Evolutionary conservation across 2,797 vertebrate species (phyloP).

Genomic region (Sphenopsis melanotis): DNA sequence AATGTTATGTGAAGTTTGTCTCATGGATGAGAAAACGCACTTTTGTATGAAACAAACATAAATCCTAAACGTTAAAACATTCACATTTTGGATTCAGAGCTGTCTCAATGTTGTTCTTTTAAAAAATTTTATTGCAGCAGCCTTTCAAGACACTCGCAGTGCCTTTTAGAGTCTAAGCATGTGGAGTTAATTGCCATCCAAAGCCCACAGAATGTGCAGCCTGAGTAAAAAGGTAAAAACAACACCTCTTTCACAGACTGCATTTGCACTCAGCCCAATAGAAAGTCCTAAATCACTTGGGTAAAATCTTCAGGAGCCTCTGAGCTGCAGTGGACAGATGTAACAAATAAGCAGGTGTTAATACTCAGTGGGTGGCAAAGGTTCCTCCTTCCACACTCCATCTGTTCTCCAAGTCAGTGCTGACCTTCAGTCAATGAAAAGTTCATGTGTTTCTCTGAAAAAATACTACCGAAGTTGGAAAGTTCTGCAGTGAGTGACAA

Average conservation of each 20-base stretch:
- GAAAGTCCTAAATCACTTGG: not conserved
- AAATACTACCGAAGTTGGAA: not conserved
- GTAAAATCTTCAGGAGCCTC: not conserved
- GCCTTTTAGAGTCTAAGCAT: not conserved
- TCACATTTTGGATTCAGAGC: not conserved
- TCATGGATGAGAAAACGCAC: not conserved
- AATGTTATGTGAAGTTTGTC: accelerated
- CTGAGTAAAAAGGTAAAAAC: not conserved
- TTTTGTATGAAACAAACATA: not conserved
- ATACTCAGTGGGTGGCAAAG: not conserved
- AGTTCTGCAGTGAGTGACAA: not conserved
- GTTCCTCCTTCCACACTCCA: not conserved
- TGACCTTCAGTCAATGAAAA: conserved; percentile 52
- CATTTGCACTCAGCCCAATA: not conserved
- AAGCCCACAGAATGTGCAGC: not conserved
- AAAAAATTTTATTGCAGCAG: not conserved
- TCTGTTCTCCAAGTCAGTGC: conserved; percentile 27
- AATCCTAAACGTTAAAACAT: not conserved
- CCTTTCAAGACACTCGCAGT: not conserved
- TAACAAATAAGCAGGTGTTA: conserved; percentile 39
- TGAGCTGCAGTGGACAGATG: not conserved
- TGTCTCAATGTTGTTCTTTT: not conserved
- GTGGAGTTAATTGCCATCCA: not conserved
- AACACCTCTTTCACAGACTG: not conserved
- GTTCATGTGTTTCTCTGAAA: not conserved